Percentiles rank a stretch among this genome's conserved stretches.
Conservation (phyloP, 2,797 vertebrate species). For the Acrocephalus scirpaceus region DNA sequence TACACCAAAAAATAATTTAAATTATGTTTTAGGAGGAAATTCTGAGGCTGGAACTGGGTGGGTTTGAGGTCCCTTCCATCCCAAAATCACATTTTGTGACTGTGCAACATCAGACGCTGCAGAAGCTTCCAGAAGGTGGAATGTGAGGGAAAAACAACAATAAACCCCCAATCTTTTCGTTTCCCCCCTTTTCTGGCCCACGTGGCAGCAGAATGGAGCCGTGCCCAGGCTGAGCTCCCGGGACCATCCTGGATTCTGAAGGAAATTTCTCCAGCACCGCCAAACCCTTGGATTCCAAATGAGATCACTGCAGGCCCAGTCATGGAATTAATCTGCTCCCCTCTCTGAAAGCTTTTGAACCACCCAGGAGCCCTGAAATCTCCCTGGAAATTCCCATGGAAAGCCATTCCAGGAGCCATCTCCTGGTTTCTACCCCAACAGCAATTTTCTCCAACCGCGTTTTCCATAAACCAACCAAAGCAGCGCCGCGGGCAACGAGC, state of each 20-base stretch:
- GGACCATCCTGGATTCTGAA: rapidly evolving
- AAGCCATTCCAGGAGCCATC: neutral
- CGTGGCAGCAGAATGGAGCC: neutral
- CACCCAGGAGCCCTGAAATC: neutral
- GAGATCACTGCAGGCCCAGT: neutral
- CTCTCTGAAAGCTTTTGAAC: neutral
- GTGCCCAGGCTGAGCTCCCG: neutral
- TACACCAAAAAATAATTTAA: neutral
- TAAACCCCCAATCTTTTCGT: rapidly evolving
- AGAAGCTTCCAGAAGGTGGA: neutral
- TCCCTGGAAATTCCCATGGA: neutral
- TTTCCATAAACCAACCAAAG: neutral
- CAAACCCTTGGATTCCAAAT: neutral
- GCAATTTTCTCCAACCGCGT: neutral
- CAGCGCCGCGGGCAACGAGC: rapidly evolving
- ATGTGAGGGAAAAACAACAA: neutral
- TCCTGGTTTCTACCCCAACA: neutral
- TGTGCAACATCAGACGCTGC: neutral
- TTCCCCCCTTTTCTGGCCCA: neutral
- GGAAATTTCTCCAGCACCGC: neutral
- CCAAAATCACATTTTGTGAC: neutral
- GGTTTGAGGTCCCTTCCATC: neutral
- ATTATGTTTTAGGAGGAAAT: neutral
- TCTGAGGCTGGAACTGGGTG: neutral
- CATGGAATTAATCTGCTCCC: no score